A percentile compares a stretch with the other conserved stretches of the same genome.
Conservation (phyloP, 2,888 invertebrate genomes). For the Cantharis nigra region DNA sequence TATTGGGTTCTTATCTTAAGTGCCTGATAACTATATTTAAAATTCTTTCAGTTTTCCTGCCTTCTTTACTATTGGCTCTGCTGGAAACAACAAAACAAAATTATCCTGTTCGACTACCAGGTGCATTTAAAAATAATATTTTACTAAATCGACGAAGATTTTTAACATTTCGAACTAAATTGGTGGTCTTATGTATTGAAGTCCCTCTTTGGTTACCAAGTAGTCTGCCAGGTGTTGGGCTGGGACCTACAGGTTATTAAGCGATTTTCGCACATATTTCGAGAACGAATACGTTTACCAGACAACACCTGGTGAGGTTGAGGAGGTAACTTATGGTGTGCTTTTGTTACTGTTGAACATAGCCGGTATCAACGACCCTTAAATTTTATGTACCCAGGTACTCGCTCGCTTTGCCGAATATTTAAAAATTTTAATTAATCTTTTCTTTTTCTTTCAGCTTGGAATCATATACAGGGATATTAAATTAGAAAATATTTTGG, state of each 20-base stretch:
- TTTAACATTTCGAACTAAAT: neutral
- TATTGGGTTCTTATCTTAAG: neutral
- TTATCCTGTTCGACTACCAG: neutral
- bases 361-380: neutral
- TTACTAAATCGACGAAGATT: neutral
- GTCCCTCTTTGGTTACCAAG: neutral
- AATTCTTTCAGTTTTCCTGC: neutral
- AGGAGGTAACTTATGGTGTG: constrained; percentile 21
- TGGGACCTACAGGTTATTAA: constrained; percentile 21
- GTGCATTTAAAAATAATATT: neutral
- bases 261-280: constrained; percentile 24
- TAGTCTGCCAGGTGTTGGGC: constrained; percentile 15
- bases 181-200: neutral
- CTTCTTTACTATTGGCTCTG: neutral
- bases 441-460: constrained; percentile 65
- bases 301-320: constrained; percentile 17
- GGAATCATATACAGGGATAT: constrained; percentile 98
- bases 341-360: constrained; percentile 17
- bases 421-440: neutral
- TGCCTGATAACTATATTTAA: neutral
- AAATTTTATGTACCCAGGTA: neutral
- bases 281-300: constrained; percentile 9
- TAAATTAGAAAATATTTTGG: constrained; percentile 94
- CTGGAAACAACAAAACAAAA: neutral
- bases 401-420: neutral